Evolutionary conservation across 1,140 invertebrate genomes (phyloP).

Genomic region (Camponotus vicinus): DNA sequence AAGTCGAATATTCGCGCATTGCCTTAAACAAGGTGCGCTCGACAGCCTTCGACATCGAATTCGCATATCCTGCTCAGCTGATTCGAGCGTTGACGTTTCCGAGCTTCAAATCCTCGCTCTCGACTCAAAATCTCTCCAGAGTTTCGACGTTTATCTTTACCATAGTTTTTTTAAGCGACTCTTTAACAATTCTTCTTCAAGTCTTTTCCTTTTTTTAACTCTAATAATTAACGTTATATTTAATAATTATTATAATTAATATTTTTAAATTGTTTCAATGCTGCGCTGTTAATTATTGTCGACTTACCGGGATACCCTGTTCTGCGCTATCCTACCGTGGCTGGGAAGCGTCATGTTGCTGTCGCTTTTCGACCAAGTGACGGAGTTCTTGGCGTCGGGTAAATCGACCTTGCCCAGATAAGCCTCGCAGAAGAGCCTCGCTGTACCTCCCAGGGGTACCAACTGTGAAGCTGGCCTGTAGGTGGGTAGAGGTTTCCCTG

Average conservation of each 20-base stretch:
- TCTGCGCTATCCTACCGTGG: slow-evolving; percentile 84
- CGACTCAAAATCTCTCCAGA: background rate
- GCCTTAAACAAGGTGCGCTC: background rate
- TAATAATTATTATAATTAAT: background rate
- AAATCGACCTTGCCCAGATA: slow-evolving; percentile 91
- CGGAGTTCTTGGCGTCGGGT: slow-evolving; percentile 90
- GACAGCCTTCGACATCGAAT: background rate
- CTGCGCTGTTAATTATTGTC: background rate
- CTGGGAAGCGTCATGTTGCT: slow-evolving; percentile 86
- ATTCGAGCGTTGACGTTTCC: background rate
- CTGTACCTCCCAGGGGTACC: slow-evolving; percentile 86
- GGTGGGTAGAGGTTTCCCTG: slow-evolving; percentile 85
- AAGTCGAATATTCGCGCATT: background rate
- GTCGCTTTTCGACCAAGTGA: slow-evolving; percentile 88
- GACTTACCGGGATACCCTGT: slow-evolving; percentile 86
- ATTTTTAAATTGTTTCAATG: background rate
- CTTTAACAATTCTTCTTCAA: background rate
- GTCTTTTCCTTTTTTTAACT: background rate
- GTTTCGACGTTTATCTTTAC: background rate
- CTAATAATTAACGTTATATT: no score
- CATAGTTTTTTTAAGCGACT: background rate
- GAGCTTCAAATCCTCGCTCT: background rate
- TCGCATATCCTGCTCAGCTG: background rate
- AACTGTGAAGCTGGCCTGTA: slow-evolving; percentile 84
- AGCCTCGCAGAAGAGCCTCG: slow-evolving; percentile 91